These are phyloP conservation scores for Notarius quadriscutis DNA, from an alignment of 2,113 vertebrate genomes.

Conservation along the genomic window DNA sequence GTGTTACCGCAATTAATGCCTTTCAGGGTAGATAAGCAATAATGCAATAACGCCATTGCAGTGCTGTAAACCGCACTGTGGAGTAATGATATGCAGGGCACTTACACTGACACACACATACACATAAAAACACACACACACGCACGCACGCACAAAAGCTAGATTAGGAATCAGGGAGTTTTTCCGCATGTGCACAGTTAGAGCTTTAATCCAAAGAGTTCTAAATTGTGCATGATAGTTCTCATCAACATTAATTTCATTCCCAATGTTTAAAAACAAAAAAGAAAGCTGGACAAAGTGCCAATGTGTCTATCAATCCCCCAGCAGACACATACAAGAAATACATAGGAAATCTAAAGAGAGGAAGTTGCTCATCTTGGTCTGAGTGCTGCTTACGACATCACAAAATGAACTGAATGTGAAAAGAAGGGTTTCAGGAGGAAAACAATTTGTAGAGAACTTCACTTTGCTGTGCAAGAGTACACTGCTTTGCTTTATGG, in stretches of 20 bases:
- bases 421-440: slow-evolving; percentile 81
- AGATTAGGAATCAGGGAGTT: slow-evolving; percentile 75
- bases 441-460: slow-evolving; percentile 83
- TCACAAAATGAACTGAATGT: slow-evolving; percentile 82
- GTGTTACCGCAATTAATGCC: slow-evolving; percentile 58
- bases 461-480: slow-evolving; percentile 95
- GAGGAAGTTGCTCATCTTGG: slow-evolving; percentile 56
- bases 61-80: slow-evolving; percentile 51
- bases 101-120: slow-evolving; percentile 11
- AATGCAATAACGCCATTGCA: slow-evolving; percentile 71
- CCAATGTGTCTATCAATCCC: slow-evolving; percentile 37
- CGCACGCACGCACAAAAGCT: slow-evolving; percentile 53
- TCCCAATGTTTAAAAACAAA: slow-evolving; percentile 11
- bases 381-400: slow-evolving; percentile 61
- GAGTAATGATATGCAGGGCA: slow-evolving; percentile 44
- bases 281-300: slow-evolving; percentile 46
- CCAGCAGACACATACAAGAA: slow-evolving; percentile 76
- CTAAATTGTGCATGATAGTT: slow-evolving; percentile 42
- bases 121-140: background rate
- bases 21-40: slow-evolving; percentile 72
- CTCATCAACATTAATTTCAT: slow-evolving; percentile 40
- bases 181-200: slow-evolving; percentile 69
- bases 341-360: slow-evolving; percentile 82
- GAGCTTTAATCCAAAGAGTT: slow-evolving; percentile 76
- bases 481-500: slow-evolving; percentile 96